phyloP scores from a whole-genome alignment of 2,797 vertebrate species.

The Malacoraja senta region DNA sequence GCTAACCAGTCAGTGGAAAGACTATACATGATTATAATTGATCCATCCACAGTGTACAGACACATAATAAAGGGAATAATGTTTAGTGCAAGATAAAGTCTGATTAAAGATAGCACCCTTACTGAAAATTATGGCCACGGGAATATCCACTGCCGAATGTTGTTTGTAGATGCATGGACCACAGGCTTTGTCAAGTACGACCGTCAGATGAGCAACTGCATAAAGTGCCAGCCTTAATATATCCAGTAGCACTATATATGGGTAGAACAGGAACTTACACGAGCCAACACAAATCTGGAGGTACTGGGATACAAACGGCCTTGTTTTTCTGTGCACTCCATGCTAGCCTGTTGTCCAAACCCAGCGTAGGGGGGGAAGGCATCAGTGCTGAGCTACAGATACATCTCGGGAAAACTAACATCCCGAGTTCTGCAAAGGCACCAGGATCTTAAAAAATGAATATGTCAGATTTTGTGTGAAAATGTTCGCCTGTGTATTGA shows the following conservation, averaged over 20 bases:
- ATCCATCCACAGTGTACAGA: no score
- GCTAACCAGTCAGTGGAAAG: no score
- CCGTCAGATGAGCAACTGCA: conserved; percentile 7
- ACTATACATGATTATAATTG: no score
- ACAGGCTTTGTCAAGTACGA: background rate
- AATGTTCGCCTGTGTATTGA: conserved; percentile 5
- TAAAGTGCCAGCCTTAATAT: conserved; percentile 21
- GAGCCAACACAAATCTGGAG: background rate
- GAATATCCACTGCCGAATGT: background rate
- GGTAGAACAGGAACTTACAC: background rate
- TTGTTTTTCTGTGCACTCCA: background rate
- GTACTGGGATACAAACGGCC: background rate
- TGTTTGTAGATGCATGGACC: background rate
- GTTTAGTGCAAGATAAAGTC: no score
- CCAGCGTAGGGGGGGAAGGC: no score
- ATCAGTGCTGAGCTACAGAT: background rate
- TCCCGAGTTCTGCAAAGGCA: background rate
- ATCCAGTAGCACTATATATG: background rate
- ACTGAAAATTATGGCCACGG: background rate
- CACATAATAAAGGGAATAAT: no score
- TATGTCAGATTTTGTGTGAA: conserved; percentile 9
- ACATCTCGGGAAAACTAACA: conserved; percentile 11
- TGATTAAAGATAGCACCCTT: no score
- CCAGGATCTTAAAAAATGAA: background rate
- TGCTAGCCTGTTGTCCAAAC: background rate